These are phyloP conservation scores for Diadophis punctatus DNA, from an alignment of 2,113 vertebrate genomes.

Conservation along the genomic window DNA sequence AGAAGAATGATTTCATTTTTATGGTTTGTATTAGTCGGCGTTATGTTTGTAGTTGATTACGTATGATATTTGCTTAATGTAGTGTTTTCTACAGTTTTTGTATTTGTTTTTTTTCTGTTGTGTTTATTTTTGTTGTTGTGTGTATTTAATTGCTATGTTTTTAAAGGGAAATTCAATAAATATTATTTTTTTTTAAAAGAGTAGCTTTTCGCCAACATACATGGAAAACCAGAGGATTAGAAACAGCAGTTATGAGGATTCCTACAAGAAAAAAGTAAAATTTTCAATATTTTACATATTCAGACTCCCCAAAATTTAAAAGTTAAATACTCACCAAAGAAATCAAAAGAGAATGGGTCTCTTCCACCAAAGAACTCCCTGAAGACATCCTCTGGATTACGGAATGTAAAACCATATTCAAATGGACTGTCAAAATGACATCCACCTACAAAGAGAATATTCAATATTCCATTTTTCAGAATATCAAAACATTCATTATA, in stretches of 20 bases:
- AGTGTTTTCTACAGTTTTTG: too few relatives aligned
- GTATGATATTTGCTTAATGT: too few relatives aligned
- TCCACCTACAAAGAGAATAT: constrained; percentile 65
- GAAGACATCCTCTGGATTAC: constrained; percentile 95
- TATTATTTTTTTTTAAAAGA: too few relatives aligned
- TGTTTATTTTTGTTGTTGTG: too few relatives aligned
- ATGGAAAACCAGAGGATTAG: neutral
- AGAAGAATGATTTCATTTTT: too few relatives aligned
- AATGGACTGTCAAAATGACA: constrained; percentile 73
- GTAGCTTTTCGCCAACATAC: neutral
- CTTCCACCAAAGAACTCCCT: constrained; percentile 94
- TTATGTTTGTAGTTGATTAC: too few relatives aligned
- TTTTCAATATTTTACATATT: neutral
- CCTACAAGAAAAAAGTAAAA: neutral
- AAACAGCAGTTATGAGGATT: neutral
- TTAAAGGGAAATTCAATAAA: too few relatives aligned
- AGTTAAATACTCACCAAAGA: constrained; percentile 81
- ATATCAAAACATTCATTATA: neutral
- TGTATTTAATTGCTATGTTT: too few relatives aligned
- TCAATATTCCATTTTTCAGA: neutral
- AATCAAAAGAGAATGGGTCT: constrained; percentile 88
- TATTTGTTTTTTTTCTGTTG: too few relatives aligned
- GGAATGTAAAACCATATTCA: constrained; percentile 89
- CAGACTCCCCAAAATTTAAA: too few relatives aligned
- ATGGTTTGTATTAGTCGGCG: too few relatives aligned